Evolutionary conservation across 2,113 vertebrate species (phyloP).

Genomic region (Prunella fulvescens): DNA sequence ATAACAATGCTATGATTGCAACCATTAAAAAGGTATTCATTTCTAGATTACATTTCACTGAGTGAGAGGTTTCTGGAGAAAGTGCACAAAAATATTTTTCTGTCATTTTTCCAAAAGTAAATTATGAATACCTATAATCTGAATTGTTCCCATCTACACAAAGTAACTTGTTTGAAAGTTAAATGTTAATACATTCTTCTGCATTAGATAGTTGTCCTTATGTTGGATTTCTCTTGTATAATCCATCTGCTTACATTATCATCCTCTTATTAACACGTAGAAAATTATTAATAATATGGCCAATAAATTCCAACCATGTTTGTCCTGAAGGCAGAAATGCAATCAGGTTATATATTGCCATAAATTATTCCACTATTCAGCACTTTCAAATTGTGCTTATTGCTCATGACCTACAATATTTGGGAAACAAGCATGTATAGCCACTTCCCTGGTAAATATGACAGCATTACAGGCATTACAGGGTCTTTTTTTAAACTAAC

Average conservation of each 20-base stretch:
- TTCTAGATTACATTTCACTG: background rate
- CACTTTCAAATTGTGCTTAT: constrained; percentile 32
- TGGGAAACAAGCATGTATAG: background rate
- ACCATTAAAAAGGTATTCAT: background rate
- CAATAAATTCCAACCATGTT: constrained; percentile 33
- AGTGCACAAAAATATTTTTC: background rate
- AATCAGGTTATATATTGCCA: constrained; percentile 29
- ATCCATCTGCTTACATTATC: constrained; percentile 28
- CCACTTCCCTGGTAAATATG: background rate
- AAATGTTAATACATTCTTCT: background rate
- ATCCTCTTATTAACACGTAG: constrained; percentile 11
- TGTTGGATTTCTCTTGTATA: constrained; percentile 8
- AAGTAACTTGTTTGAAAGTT: background rate
- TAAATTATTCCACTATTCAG: constrained; percentile 52
- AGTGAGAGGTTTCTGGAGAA: background rate
- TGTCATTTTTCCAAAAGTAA: background rate
- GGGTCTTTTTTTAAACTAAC: background rate
- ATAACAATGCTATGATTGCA: background rate
- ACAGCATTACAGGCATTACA: background rate
- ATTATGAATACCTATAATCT: background rate
- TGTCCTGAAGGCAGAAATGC: constrained; percentile 59
- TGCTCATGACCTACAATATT: constrained; percentile 32
- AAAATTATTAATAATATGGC: constrained; percentile 50
- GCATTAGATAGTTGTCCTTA: background rate
- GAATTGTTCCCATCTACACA: background rate